Evolutionary conservation across 2,113 vertebrate species (phyloP).

Genomic region (Menidia beryllina): DNA sequence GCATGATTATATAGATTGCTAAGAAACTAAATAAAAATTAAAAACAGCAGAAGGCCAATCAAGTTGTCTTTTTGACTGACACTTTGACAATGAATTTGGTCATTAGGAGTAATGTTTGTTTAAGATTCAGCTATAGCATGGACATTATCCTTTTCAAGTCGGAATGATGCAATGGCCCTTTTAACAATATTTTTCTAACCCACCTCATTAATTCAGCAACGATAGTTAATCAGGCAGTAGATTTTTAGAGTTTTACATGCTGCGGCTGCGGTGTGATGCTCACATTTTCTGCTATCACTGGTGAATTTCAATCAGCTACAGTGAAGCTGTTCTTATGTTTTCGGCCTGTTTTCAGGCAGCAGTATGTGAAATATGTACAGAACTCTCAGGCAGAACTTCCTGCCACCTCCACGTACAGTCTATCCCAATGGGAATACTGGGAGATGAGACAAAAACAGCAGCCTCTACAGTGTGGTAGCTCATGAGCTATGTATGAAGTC

Average conservation of each 20-base stretch:
- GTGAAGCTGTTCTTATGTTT: conserved; percentile 46
- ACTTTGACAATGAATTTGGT: conserved; percentile 2
- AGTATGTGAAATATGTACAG: conserved; percentile 6
- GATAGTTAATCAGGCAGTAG: conserved; percentile 70
- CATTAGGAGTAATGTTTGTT: background rate
- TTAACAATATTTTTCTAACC: conserved; percentile 58
- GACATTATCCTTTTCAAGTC: conserved; percentile 33
- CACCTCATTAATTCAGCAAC: conserved; percentile 66
- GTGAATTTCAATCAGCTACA: conserved; percentile 69
- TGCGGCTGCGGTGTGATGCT: conserved; percentile 56
- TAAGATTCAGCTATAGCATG: background rate
- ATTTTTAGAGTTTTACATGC: conserved; percentile 63
- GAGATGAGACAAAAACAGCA: background rate
- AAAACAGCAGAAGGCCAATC: background rate
- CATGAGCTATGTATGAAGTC: conserved; percentile 3
- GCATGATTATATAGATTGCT: conserved; percentile 3
- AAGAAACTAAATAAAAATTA: background rate
- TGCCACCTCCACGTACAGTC: background rate
- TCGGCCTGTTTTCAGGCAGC: conserved; percentile 11
- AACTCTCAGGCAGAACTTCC: background rate
- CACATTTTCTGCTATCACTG: conserved; percentile 58
- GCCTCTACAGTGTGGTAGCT: background rate
- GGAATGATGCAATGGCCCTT: conserved; percentile 29
- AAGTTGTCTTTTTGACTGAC: conserved; percentile 20
- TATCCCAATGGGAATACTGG: conserved; percentile 9